Conservation (phyloP, 1,140 invertebrate genomes). For the Drosophila sp. region DNA sequence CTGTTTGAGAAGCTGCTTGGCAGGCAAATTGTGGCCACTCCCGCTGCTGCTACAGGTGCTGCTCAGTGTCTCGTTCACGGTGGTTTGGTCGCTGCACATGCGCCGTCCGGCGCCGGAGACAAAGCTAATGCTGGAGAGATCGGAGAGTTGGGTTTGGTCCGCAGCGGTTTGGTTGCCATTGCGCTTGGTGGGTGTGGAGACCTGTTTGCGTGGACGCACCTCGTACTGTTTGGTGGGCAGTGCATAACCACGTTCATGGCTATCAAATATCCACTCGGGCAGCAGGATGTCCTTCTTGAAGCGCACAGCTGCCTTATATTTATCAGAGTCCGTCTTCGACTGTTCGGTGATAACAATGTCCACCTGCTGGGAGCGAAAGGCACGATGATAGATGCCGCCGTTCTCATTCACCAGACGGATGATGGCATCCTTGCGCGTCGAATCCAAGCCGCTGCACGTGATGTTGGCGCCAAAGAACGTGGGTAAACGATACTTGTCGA, state of each 20-base stretch:
- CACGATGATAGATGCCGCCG: slow-evolving; percentile 88
- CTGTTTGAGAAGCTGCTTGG: slow-evolving; percentile 66
- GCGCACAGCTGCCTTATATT: slow-evolving; percentile 91
- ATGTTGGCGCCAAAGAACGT: slow-evolving; percentile 92
- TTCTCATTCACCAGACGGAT: slow-evolving; percentile 89
- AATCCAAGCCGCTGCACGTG: slow-evolving; percentile 90
- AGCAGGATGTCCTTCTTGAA: slow-evolving; percentile 90
- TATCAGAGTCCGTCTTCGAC: slow-evolving; percentile 89
- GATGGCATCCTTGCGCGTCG: slow-evolving; percentile 88
- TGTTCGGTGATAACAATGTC: slow-evolving; percentile 83
- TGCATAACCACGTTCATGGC: slow-evolving; percentile 89
- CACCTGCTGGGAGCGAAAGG: slow-evolving; percentile 85
- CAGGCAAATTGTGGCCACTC: slow-evolving; percentile 22
- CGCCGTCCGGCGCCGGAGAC: slow-evolving; percentile 39
- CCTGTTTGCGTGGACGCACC: slow-evolving; percentile 64
- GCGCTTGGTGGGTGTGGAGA: slow-evolving; percentile 73
- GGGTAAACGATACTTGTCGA: slow-evolving; percentile 89
- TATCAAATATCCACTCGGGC: slow-evolving; percentile 92
- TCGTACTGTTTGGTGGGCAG: slow-evolving; percentile 88
- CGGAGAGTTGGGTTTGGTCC: slow-evolving; percentile 70
- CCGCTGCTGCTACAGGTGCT: slow-evolving; percentile 26
- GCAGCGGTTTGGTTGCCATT: slow-evolving; percentile 29
- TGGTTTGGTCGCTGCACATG: slow-evolving; percentile 63
- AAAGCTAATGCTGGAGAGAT: slow-evolving; percentile 75
- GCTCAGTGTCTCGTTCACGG: slow-evolving; percentile 65